phyloP scores from a whole-genome alignment of 2,113 vertebrate genomes.

The Micromys minutus region DNA sequence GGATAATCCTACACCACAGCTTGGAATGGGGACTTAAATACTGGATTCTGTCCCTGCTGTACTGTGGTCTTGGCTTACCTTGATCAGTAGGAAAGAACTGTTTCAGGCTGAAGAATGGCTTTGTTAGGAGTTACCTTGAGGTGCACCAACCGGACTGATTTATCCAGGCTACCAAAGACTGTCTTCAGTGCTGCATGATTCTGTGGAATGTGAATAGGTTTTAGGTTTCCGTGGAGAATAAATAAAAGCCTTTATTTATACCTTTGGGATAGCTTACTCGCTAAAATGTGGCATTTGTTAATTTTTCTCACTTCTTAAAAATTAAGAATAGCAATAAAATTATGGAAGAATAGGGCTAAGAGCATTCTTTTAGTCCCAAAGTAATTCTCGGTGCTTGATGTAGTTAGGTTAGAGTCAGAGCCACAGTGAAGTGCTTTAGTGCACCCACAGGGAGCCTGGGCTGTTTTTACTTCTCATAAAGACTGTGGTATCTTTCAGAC shows the following conservation, averaged over 20 bases:
- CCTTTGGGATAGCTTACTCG: conserved; percentile 35
- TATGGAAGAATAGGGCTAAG: conserved; percentile 13
- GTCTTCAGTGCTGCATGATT: conserved; percentile 15
- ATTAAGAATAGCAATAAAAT: conserved; percentile 55
- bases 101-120: conserved; percentile 58
- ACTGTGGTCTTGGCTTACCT: conserved; percentile 41
- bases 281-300: conserved; percentile 49
- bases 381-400: neutral
- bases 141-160: conserved; percentile 39
- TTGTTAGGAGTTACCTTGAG: conserved; percentile 9
- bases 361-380: conserved; percentile 37
- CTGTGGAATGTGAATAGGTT: conserved; percentile 49
- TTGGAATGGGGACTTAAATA: neutral
- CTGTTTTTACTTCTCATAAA: conserved; percentile 5
- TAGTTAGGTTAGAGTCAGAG: neutral
- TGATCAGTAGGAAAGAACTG: conserved; percentile 55
- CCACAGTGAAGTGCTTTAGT: neutral
- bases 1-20: conserved; percentile 5
- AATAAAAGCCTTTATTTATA: neutral
- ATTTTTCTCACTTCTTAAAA: conserved; percentile 42
- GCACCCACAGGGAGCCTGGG: neutral
- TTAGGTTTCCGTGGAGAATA: conserved; percentile 9
- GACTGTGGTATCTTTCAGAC: neutral
- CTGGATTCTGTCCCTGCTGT: conserved; percentile 26
- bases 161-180: conserved; percentile 46